These are phyloP conservation scores for Bryconaethiops microstoma DNA, from an alignment of 2,797 vertebrate species.

Conservation along the genomic window DNA sequence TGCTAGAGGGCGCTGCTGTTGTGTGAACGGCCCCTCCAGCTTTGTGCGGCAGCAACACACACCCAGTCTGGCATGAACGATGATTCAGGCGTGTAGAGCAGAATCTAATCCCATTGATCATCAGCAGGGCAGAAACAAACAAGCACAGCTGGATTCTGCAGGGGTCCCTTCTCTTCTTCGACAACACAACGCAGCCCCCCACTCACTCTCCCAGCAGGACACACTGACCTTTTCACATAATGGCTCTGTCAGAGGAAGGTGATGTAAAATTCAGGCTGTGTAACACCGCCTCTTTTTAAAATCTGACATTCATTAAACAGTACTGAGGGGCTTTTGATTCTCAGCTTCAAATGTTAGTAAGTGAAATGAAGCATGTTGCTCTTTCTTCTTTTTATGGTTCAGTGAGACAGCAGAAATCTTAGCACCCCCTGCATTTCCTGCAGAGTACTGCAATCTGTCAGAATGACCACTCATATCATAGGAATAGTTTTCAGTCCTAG, in stretches of 20 bases:
- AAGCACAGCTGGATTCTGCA: conserved; percentile 13
- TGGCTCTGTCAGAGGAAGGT: background rate
- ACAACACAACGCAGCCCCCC: conserved; percentile 15
- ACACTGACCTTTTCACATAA: conserved; percentile 36
- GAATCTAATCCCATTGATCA: conserved; percentile 38
- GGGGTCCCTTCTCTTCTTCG: conserved; percentile 17
- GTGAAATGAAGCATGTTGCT: background rate
- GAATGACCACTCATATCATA: background rate
- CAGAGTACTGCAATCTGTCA: background rate
- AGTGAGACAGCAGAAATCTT: background rate
- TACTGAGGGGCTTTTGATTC: background rate
- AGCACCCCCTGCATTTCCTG: background rate
- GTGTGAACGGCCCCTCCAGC: background rate
- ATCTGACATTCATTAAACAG: background rate
- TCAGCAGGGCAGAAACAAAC: conserved; percentile 41
- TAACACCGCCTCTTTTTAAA: background rate
- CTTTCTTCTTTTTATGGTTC: background rate
- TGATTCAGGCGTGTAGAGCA: conserved; percentile 17
- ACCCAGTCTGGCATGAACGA: conserved; percentile 18
- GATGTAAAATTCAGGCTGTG: conserved; percentile 1
- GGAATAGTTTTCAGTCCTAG: too few relatives aligned
- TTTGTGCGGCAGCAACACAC: conserved; percentile 2
- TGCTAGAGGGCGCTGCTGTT: conserved; percentile 24
- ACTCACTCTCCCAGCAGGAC: background rate
- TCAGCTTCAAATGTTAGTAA: background rate